Percentiles rank a stretch among this genome's conserved stretches.
Conservation (phyloP, 2,888 invertebrate species). For the Dolomedes plantarius region DNA sequence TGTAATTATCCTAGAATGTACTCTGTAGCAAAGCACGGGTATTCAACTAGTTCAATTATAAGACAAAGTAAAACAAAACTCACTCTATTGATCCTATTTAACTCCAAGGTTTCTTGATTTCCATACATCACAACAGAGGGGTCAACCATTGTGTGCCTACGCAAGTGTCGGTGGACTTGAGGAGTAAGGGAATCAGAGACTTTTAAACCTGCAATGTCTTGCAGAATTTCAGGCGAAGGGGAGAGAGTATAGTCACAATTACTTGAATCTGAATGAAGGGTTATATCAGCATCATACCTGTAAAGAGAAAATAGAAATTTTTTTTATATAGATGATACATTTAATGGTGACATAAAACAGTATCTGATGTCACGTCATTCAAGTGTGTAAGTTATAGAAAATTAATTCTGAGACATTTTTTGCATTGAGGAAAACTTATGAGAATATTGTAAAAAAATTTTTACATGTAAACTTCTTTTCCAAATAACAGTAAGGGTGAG, state of each 20-base stretch:
- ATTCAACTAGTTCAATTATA: too few relatives aligned
- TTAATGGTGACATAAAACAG: too few relatives aligned
- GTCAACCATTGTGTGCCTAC: slow-evolving; percentile 62
- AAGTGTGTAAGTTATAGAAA: too few relatives aligned
- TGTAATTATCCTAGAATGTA: too few relatives aligned
- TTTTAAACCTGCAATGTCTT: slow-evolving; percentile 23
- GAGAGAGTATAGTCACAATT: slow-evolving; percentile 26
- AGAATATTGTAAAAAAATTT: too few relatives aligned
- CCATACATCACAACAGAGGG: slow-evolving; percentile 41
- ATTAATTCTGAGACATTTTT: too few relatives aligned
- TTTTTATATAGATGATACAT: too few relatives aligned
- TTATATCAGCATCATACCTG: slow-evolving; percentile 55
- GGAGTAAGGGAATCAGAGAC: slow-evolving; percentile 46
- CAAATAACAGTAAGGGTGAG: too few relatives aligned
- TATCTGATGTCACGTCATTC: too few relatives aligned
- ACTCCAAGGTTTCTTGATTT: slow-evolving; percentile 33
- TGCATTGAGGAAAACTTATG: too few relatives aligned
- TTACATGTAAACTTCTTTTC: too few relatives aligned
- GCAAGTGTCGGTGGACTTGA: slow-evolving; percentile 55
- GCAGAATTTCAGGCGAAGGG: slow-evolving; percentile 39
- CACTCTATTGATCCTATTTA: slow-evolving; percentile 58
- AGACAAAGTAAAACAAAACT: slow-evolving; percentile 13
- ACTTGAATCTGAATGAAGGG: slow-evolving; percentile 9
- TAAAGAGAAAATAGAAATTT: background rate
- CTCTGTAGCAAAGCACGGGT: too few relatives aligned